A percentile compares a stretch with the other conserved stretches of the same genome.
Conservation (phyloP, 2,888 invertebrate genomes). For the Formica aserva region DNA sequence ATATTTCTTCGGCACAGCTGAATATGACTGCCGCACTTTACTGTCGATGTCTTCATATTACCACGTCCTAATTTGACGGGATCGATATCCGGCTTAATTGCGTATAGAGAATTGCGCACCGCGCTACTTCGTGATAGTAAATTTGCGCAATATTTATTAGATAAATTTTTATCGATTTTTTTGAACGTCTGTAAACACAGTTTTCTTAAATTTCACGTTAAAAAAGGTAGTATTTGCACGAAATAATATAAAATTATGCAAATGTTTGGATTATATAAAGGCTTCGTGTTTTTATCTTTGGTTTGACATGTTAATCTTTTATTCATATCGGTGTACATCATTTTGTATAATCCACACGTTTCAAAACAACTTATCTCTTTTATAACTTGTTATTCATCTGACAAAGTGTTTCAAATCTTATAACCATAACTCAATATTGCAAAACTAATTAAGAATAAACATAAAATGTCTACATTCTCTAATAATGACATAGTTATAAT, state of each 20-base stretch:
- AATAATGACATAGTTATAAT: background rate
- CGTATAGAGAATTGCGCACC: conserved; percentile 12
- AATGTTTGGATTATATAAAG: conserved; percentile 10
- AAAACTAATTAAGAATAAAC: background rate
- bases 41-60: conserved; percentile 36
- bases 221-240: background rate
- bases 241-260: conserved; percentile 10
- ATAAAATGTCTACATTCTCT: background rate
- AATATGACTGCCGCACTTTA: background rate
- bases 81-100: conserved; percentile 39
- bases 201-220: background rate
- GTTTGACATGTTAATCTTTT: background rate
- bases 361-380: background rate
- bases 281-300: background rate
- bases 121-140: background rate
- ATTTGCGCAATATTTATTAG: conserved; percentile 30
- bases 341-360: background rate
- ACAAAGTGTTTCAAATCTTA: background rate
- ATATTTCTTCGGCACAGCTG: conserved; percentile 16
- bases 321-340: background rate
- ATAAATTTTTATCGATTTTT: conserved; percentile 14
- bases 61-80: conserved; percentile 24
- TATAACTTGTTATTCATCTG: background rate
- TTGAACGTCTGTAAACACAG: background rate
- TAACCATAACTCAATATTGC: background rate